A percentile compares a stretch with the other conserved stretches of the same genome.
phyloP scores from a whole-genome alignment of 2,113 vertebrate genomes.

The Seriola dumerili region DNA sequence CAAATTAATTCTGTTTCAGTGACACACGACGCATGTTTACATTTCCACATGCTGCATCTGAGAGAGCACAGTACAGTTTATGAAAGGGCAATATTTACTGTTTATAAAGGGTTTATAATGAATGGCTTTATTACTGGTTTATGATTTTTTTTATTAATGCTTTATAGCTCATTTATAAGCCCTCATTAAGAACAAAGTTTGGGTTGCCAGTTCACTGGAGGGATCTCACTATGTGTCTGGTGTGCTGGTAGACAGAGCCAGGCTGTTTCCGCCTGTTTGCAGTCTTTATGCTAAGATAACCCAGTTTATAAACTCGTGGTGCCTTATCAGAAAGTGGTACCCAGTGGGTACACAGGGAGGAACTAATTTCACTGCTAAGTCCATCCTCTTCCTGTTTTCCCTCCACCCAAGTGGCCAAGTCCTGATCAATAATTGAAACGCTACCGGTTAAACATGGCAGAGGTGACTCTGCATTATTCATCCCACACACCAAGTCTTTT shows the following conservation, averaged over 20 bases:
- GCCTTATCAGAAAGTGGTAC: too few relatives aligned
- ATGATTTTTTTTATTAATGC: neutral
- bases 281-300: too few relatives aligned
- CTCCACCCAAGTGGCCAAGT: conserved; percentile 64
- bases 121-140: neutral
- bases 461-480: conserved; percentile 89
- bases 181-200: too few relatives aligned
- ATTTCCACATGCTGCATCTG: neutral
- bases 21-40: neutral
- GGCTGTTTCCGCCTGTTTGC: too few relatives aligned
- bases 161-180: neutral
- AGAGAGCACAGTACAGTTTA: neutral
- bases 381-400: conserved; percentile 62
- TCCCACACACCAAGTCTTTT: conserved; percentile 59
- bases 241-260: too few relatives aligned
- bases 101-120: neutral
- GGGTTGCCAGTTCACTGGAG: too few relatives aligned
- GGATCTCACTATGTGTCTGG: too few relatives aligned
- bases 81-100: too few relatives aligned
- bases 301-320: too few relatives aligned
- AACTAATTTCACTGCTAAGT: neutral
- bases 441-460: conserved; percentile 81
- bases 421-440: conserved; percentile 90
- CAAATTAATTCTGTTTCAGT: neutral
- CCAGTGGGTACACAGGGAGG: too few relatives aligned